These are phyloP conservation scores for Drosophila ambigua DNA, from an alignment of 1,140 invertebrate genomes.

Conservation along the genomic window DNA sequence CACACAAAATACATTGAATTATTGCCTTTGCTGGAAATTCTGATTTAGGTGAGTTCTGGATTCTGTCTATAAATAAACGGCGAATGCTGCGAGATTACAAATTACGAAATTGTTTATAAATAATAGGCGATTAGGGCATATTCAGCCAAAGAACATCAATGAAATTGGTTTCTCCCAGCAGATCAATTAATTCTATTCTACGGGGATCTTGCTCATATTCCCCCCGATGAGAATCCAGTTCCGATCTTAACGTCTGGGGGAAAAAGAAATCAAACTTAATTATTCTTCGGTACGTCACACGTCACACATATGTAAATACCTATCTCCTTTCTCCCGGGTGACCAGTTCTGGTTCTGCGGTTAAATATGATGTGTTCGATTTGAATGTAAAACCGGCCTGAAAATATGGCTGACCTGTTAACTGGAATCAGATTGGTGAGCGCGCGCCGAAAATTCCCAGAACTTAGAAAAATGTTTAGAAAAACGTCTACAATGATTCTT, in stretches of 20 bases:
- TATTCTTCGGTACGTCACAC: conserved; percentile 4
- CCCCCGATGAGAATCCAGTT: background rate
- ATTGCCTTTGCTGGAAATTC: conserved; percentile 47
- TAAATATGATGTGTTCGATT: conserved; percentile 1
- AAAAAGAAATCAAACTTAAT: conserved; percentile 61
- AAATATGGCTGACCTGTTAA: conserved; percentile 24
- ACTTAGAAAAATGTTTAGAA: conserved; percentile 1
- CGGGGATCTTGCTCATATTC: conserved; percentile 18
- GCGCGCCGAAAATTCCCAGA: conserved; percentile 30
- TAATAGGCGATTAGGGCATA: conserved; percentile 38
- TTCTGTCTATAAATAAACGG: conserved; percentile 62
- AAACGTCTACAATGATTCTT: conserved; percentile 3
- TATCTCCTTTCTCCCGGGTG: background rate
- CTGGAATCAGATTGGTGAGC: conserved; percentile 16
- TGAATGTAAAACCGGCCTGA: background rate
- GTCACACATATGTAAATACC: conserved; percentile 8
- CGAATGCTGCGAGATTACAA: conserved; percentile 49
- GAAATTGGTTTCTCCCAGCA: conserved; percentile 61
- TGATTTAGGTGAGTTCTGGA: conserved; percentile 68
- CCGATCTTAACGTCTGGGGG: conserved; percentile 54
- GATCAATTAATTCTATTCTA: conserved; percentile 29
- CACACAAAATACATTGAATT: conserved; percentile 57
- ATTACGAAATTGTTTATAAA: conserved; percentile 55
- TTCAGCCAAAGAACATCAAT: conserved; percentile 50
- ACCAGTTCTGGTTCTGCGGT: conserved; percentile 50